Conservation (phyloP, 2,113 vertebrate species). For the Monopterus albus region DNA sequence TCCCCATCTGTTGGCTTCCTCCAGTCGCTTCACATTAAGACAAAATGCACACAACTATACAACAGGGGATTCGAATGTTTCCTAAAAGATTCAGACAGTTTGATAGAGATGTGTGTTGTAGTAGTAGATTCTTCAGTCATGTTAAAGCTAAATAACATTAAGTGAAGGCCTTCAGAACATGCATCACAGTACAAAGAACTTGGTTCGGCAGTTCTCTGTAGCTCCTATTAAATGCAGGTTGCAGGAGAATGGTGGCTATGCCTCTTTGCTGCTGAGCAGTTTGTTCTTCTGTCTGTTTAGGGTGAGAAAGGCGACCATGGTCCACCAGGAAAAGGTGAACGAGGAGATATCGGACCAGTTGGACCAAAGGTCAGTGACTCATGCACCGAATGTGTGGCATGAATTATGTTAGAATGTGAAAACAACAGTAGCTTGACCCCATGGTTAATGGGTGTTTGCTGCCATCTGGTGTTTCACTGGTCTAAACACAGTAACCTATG, state of each 20-base stretch:
- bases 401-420: no score
- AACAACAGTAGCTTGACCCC: not conserved
- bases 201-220: not conserved
- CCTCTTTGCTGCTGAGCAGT: not conserved
- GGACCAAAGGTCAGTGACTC: constrained; percentile 90
- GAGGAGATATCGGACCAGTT: constrained; percentile 87
- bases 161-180: constrained; percentile 5
- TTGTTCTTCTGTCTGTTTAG: constrained; percentile 70
- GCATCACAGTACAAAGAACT: not conserved
- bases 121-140: not conserved
- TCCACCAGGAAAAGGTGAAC: constrained; percentile 90
- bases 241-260: not conserved
- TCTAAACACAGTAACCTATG: constrained; percentile 30
- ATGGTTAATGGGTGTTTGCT: constrained; percentile 42
- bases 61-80: not conserved
- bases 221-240: not conserved
- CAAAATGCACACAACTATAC: not conserved
- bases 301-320: constrained; percentile 93
- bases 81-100: no score
- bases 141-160: constrained; percentile 7
- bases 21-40: constrained; percentile 6
- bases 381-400: not conserved
- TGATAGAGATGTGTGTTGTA: not conserved
- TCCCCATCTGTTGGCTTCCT: constrained; percentile 53
- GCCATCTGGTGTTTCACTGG: constrained; percentile 59